Base-by-base conservation (phyloP, 1,140 invertebrate species). In the Colletes gigas region DNA sequence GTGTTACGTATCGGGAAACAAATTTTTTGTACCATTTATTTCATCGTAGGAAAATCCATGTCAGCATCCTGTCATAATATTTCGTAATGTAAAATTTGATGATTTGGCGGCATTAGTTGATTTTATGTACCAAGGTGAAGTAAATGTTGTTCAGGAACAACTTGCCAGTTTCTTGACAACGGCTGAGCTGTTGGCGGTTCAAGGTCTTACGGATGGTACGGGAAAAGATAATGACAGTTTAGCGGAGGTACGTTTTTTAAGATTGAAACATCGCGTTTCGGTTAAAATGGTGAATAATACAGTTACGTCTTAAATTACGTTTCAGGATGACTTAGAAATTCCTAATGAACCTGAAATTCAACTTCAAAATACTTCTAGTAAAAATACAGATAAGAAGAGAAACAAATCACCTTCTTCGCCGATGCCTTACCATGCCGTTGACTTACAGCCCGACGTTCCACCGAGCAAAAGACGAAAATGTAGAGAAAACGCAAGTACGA, bases 21-120 rank as follows among this genome's bases (percentile, higher is more conserved):
- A 41, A 30, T 41, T 15, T 41, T 73, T 66, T 41, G 8, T 54
- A 65, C 44, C 15, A 1, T 39, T 55, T 59, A 12, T 67, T 75
- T 83, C 83, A 76, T 93, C 93, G 21, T 81, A 95, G 94, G 96
- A 97, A 92, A 97, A 97, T 92, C 97, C 97, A 47, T 97, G 97
- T 89, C 96, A 96, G 82, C 97, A 97, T 94, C 97, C 97, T 74
- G 96, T 98, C 59, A 96, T 98, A 78, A 97, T 98, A 92, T 96
- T 98, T 89, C 95, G 96, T 88, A 97, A 97, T 92, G 96, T 98
- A 59, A 96, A 96, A 89, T 97, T 95, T 87, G 96, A 96, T 84
- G 97, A 98, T 92, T 94, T 98, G 86, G 95, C 95, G 87, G 96
- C 96, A 21, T 95, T 98, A 71, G 94, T 98, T 30, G 96, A 97